phyloP scores from a whole-genome alignment of 2,888 invertebrate species.

The Tachina fera region DNA sequence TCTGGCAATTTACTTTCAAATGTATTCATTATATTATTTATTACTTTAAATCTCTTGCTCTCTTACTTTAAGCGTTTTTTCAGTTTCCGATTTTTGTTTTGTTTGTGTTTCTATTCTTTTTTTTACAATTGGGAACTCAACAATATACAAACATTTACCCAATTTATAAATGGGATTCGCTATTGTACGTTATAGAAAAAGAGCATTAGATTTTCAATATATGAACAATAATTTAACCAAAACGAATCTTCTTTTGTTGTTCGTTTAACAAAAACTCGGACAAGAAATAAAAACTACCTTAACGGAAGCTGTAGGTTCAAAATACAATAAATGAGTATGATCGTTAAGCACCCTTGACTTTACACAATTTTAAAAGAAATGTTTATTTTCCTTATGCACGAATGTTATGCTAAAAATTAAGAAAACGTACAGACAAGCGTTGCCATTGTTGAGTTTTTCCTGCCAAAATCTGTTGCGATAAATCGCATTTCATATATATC shows the following conservation, averaged over 20 bases:
- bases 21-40: neutral
- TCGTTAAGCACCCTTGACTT: slow-evolving; percentile 59
- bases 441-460: too few relatives aligned
- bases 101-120: neutral
- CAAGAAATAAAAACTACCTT: slow-evolving; percentile 38
- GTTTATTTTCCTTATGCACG: neutral
- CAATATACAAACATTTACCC: slow-evolving; percentile 81
- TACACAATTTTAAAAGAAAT: slow-evolving; percentile 45
- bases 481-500: too few relatives aligned
- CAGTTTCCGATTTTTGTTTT: slow-evolving; percentile 31
- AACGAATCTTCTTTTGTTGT: slow-evolving; percentile 55
- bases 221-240: slow-evolving; percentile 39
- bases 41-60: slow-evolving; percentile 1
- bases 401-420: neutral
- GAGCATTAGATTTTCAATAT: slow-evolving; percentile 47
- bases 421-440: neutral
- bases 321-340: slow-evolving; percentile 20
- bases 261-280: slow-evolving; percentile 10
- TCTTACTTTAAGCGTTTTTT: slow-evolving; percentile 16
- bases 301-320: slow-evolving; percentile 57
- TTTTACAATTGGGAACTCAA: slow-evolving; percentile 73
- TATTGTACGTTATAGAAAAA: slow-evolving; percentile 42
- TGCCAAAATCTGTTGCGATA: too few relatives aligned
- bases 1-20: slow-evolving; percentile 26
- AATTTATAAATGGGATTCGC: slow-evolving; percentile 67